Conservation (phyloP, 35 echinoderm and acorn worm genomes). For the Apostichopus californicus region DNA sequence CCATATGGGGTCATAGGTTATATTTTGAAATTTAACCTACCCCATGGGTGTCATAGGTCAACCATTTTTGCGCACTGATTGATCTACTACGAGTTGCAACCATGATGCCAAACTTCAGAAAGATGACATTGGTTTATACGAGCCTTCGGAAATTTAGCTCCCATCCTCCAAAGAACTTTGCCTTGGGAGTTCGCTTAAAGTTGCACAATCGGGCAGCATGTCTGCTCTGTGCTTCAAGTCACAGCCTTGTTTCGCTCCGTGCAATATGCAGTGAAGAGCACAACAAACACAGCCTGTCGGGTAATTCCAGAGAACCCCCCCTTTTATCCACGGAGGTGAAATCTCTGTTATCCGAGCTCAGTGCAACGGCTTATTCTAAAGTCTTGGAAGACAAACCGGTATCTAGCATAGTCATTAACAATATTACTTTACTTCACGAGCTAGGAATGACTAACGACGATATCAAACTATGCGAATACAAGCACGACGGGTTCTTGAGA, state of each 20-base stretch:
- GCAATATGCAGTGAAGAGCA: neutral
- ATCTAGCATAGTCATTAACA: neutral
- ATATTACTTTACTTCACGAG: slow-evolving; percentile 22
- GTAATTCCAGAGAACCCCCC: neutral
- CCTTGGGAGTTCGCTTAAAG: neutral
- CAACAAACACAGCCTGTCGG: neutral
- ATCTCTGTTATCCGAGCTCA: slow-evolving; percentile 7
- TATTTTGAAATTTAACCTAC: no score
- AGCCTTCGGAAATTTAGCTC: neutral
- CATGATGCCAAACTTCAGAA: neutral
- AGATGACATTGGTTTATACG: neutral
- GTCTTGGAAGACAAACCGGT: neutral
- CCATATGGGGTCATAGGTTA: no score
- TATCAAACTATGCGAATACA: slow-evolving; percentile 16
- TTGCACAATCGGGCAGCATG: neutral
- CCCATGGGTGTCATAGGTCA: no score
- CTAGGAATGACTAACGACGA: slow-evolving; percentile 39
- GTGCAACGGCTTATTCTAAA: neutral
- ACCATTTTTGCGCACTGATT: no score
- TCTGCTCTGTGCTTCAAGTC: neutral
- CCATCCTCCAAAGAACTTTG: neutral
- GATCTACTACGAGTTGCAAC: no score
- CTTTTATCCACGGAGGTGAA: neutral
- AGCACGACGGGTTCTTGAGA: slow-evolving; percentile 1
- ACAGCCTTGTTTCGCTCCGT: neutral